phyloP scores from a whole-genome alignment of 2,797 vertebrate species.

The Chanos chanos region DNA sequence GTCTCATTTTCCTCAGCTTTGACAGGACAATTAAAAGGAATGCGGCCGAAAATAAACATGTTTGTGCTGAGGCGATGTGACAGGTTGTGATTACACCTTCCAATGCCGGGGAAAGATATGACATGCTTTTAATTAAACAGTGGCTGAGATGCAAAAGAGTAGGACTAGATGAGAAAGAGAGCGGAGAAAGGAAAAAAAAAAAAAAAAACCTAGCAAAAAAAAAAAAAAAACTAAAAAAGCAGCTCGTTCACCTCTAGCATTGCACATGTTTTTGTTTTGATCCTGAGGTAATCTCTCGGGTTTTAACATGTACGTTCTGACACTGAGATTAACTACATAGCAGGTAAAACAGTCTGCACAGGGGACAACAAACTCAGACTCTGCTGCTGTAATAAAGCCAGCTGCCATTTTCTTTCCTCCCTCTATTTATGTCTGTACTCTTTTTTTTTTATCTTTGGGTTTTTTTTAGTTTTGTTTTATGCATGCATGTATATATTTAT shows the following conservation, averaged over 20 bases:
- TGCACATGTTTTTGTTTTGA: slow-evolving; percentile 24
- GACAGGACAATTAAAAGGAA: slow-evolving; percentile 72
- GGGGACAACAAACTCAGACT: too few species aligned
- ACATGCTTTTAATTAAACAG: slow-evolving; percentile 63
- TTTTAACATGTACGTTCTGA: neutral
- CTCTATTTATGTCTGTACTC: too few species aligned
- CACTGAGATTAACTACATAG: slow-evolving; percentile 26
- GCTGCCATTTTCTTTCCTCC: neutral
- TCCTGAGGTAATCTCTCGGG: slow-evolving; percentile 10
- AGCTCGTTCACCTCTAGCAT: slow-evolving; percentile 20
- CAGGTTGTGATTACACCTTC: slow-evolving; percentile 68
- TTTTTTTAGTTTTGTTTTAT: neutral
- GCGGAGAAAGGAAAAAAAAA: slow-evolving; percentile 39
- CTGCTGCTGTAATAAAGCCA: neutral
- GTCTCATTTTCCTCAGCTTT: slow-evolving; percentile 70
- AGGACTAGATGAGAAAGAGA: slow-evolving; percentile 7
- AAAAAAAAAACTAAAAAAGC: neutral
- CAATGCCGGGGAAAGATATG: slow-evolving; percentile 45
- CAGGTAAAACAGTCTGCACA: neutral
- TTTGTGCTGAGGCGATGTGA: slow-evolving; percentile 67
- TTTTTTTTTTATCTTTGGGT: neutral
- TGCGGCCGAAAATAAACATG: slow-evolving; percentile 64
- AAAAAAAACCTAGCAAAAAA: neutral
- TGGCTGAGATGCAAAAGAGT: slow-evolving; percentile 11
- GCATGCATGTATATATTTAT: too few species aligned